Evolutionary conservation across 2,113 vertebrate genomes (phyloP), one percentile per base, ranked within the genome.

Genomic region (Manacus vitellinus): DNA sequence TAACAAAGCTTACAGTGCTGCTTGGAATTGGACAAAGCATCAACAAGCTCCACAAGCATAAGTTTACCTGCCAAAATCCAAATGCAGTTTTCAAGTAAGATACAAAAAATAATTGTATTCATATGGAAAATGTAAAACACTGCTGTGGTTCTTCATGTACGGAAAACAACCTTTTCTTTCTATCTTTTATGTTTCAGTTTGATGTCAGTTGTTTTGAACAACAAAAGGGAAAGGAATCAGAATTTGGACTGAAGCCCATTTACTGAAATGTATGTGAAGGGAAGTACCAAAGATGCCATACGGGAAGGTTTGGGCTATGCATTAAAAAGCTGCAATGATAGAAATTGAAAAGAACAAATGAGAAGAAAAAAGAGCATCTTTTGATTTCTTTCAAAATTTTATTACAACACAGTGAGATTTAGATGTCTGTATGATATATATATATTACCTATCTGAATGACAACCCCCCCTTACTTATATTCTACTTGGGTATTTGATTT

Each of bases 181-280:
- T 35, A 30, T 85, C 88, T 95, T 94, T 93, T 59, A 70, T 85
- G 67, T 93, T 93, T 83, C 82, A 56, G 67, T 95, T 90, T 93
- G 75, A 95, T 81, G 68, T 72, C 39, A 63, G 74, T 65, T 88
- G 68, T 94, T 96, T 95, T 61, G 82, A 96, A 84, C 72, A 96
- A 94, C 63, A 94, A 85, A 95, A 90, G 59, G 39, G 27, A 80
- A 85, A 85, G 44, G 55, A 95, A 92, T 63, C 16, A 91, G 86
- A 86, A 77, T 71, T 77, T 93, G 89, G 77, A 93, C 14, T 43
- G 70, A 94, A 94, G 88, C 85, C 88, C 51, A 10, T 74, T 84
- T 83, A 66, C 72, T 86, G 65, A 96, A 85, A 87, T 44, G 9
- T 27, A 31, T 43, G 33, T 43, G 47, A 31, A 87, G 43, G 44